phyloP scores from a whole-genome alignment of 2,888 invertebrate genomes.

The Nowickia ferox region DNA sequence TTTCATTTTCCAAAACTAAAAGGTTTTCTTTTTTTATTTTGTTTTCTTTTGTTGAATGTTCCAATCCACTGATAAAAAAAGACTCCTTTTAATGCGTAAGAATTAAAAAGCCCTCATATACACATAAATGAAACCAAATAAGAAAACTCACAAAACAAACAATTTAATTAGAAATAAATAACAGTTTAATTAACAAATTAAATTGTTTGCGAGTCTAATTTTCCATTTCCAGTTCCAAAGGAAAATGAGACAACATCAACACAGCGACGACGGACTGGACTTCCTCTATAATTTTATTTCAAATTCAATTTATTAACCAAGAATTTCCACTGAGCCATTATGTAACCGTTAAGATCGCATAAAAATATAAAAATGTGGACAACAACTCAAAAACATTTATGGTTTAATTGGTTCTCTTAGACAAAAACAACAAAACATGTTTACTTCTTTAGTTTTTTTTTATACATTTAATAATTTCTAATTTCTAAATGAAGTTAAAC shows the following conservation, averaged over 20 bases:
- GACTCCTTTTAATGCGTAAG: neutral
- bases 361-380: constrained; percentile 27
- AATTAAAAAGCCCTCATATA: neutral
- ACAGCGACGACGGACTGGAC: neutral
- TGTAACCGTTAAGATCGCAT: constrained; percentile 45
- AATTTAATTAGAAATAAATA: constrained; percentile 42
- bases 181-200: constrained; percentile 41
- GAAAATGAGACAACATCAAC: neutral
- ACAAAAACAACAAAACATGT: constrained; percentile 39
- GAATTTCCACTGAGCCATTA: constrained; percentile 60
- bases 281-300: constrained; percentile 50
- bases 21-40: neutral
- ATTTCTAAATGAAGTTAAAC: constrained; percentile 54
- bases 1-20: neutral
- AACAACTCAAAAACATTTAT: constrained; percentile 41
- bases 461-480: constrained; percentile 29
- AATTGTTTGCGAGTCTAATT: constrained; percentile 7
- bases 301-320: constrained; percentile 51
- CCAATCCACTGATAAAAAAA: neutral
- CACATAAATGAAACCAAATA: neutral
- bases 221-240: neutral
- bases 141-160: neutral
- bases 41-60: neutral
- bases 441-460: constrained; percentile 20
- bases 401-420: constrained; percentile 5